These are phyloP conservation scores for Vipera ursinii DNA, from an alignment of 2,797 vertebrate genomes.

Conservation along the genomic window DNA sequence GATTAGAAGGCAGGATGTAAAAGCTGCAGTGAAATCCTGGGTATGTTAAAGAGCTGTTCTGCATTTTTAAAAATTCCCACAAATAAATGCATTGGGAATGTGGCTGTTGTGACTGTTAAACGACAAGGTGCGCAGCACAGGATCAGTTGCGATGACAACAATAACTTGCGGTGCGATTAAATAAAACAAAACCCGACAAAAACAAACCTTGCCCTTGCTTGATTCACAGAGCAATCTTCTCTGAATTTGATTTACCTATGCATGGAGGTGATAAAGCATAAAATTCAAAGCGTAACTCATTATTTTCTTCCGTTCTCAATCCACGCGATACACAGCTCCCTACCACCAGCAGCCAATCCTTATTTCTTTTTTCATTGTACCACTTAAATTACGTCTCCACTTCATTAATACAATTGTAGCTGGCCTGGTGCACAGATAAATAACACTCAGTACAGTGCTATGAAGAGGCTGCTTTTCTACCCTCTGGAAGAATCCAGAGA, in stretches of 20 bases:
- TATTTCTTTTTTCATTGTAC: slow-evolving; percentile 10
- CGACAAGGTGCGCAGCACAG: not conserved
- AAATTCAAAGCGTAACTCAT: slow-evolving; percentile 17
- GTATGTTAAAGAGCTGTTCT: not conserved
- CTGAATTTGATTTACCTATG: slow-evolving; percentile 30
- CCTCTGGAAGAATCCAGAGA: not conserved
- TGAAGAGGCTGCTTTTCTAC: not conserved
- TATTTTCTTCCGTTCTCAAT: not conserved
- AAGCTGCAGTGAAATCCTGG: not conserved
- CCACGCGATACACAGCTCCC: not conserved
- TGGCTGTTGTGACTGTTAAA: slow-evolving; percentile 10
- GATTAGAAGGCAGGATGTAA: not conserved
- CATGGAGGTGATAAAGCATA: slow-evolving; percentile 25
- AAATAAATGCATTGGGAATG: slow-evolving; percentile 1
- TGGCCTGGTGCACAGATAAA: not conserved
- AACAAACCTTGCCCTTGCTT: slow-evolving; percentile 8
- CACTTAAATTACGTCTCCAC: not conserved
- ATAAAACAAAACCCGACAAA: not conserved
- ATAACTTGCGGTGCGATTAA: not conserved
- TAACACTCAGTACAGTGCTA: not conserved
- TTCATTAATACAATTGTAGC: not conserved
- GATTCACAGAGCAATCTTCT: slow-evolving; percentile 36
- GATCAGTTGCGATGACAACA: slow-evolving; percentile 16
- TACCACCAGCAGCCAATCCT: not conserved
- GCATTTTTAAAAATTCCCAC: not conserved